phyloP scores from a whole-genome alignment of 2,113 vertebrate species.

The Entomyzon cyanotis region DNA sequence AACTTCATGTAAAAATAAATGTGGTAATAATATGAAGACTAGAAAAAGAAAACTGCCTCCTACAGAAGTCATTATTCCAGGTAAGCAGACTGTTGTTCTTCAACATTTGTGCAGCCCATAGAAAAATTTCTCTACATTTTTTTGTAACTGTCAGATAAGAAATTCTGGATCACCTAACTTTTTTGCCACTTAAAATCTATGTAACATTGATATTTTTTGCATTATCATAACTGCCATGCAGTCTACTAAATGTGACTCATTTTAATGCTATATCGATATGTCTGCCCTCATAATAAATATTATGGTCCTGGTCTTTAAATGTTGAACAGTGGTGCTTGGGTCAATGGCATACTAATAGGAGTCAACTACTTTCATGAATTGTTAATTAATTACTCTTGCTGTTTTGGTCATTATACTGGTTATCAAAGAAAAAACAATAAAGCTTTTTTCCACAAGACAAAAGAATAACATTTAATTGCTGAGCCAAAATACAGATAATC shows the following conservation, averaged over 20 bases:
- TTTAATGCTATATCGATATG: constrained; percentile 68
- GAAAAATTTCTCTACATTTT: not conserved
- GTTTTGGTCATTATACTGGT: constrained; percentile 40
- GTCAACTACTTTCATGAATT: constrained; percentile 71
- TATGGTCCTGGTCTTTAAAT: constrained; percentile 61
- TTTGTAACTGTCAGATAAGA: not conserved
- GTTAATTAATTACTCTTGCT: constrained; percentile 70
- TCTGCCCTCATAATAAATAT: constrained; percentile 68
- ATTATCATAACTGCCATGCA: constrained; percentile 48
- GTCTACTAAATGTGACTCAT: constrained; percentile 58
- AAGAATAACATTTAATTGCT: not conserved
- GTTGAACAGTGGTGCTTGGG: constrained; percentile 40
- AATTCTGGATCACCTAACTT: not conserved
- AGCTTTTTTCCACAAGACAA: not conserved
- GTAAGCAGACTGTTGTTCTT: not conserved
- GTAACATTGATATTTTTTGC: not conserved
- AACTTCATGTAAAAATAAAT: not conserved
- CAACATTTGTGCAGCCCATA: not conserved
- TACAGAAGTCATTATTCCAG: not conserved
- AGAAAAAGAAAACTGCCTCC: not conserved
- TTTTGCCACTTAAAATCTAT: not conserved
- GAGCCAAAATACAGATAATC: not conserved
- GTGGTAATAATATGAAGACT: not conserved
- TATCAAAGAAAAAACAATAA: constrained; percentile 26
- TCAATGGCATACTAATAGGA: constrained; percentile 67